Base-by-base conservation (phyloP, 2,113 vertebrate species). In the Pontoporia blainvillei region DNA sequence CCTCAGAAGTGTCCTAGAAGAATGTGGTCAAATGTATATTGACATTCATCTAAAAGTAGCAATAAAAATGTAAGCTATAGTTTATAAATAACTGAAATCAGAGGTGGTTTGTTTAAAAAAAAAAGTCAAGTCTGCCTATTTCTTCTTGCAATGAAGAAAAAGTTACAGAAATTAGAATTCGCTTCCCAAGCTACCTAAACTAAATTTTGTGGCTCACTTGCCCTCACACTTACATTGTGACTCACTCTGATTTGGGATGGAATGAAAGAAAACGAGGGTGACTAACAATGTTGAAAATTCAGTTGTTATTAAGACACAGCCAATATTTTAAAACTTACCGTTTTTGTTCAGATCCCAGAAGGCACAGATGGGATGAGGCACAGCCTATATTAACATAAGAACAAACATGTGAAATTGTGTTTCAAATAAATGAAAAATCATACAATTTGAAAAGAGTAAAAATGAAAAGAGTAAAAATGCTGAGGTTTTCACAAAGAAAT, bases 331-430 rank as follows among this genome's bases (percentile, higher is more conserved):
- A 96, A 97, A 98, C 99, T 98, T 98, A 99, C 99, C 90, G n/a
- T 99, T 99, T 97, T 99, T 98, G 83, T 92, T 98, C 98, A 99
- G 99, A 98, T 99, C 99, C 99, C 99, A 99, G 98, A 99, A 99
- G 96, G 99, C 99, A 96, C 99, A 99, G 44, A 98, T 98, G 23
- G 98, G 99, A 31, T 97, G 98, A 92, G 96, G 93, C n/a, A 96
- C 72, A 83, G 97, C 99, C 99, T 99, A 90, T 88, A 97, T 95
- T 90, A 97, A 98, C 54, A 96, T 14, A 98, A 97, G 98, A 97
- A 96, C 34, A 97, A 95, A 98, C 25, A 95, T 83, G 87, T 21
- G 75, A 91, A 67, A 49, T 54, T 66, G 2, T 69, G 76, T 92
- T 97, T 91, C 72, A 94, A 95, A 85, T 91, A 64, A 86, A 62